These are phyloP conservation scores for Octodon degus DNA, from an alignment of 2,113 vertebrate genomes.

Conservation along the genomic window DNA sequence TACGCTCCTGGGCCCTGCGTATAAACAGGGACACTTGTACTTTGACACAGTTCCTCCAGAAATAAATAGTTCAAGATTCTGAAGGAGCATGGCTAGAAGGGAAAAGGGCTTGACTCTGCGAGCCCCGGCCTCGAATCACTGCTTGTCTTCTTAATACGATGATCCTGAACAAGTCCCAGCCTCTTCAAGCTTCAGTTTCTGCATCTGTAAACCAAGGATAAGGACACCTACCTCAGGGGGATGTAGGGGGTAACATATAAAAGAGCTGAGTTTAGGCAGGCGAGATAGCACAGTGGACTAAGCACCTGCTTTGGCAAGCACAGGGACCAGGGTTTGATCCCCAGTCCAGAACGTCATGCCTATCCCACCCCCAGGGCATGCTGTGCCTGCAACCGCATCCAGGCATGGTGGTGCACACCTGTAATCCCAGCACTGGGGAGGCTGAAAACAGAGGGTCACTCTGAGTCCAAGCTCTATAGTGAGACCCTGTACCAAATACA, in stretches of 20 bases:
- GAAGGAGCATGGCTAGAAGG: neutral
- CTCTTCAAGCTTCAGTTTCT: neutral
- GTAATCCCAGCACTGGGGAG: too few relatives aligned
- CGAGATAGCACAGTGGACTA: neutral
- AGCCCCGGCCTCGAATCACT: neutral
- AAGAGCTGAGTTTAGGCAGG: neutral
- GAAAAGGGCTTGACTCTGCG: neutral
- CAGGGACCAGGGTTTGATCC: too few relatives aligned
- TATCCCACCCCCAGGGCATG: too few relatives aligned
- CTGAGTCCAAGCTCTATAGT: too few relatives aligned
- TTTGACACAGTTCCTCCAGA: neutral
- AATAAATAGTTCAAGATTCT: constrained; percentile 13
- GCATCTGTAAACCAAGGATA: neutral
- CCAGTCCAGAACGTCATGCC: too few relatives aligned
- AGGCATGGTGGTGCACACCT: too few relatives aligned
- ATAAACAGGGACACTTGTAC: neutral
- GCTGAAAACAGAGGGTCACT: too few relatives aligned
- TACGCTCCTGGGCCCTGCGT: neutral
- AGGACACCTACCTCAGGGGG: neutral
- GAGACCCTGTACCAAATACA: too few relatives aligned
- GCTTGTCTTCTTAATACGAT: neutral
- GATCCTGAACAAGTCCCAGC: neutral
- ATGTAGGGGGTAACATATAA: constrained; percentile 9
- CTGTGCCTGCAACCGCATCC: too few relatives aligned
- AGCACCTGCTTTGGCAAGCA: too few relatives aligned